Evolutionary conservation across 2,797 vertebrate genomes (phyloP).

Genomic region (Pogonophryne albipinna): DNA sequence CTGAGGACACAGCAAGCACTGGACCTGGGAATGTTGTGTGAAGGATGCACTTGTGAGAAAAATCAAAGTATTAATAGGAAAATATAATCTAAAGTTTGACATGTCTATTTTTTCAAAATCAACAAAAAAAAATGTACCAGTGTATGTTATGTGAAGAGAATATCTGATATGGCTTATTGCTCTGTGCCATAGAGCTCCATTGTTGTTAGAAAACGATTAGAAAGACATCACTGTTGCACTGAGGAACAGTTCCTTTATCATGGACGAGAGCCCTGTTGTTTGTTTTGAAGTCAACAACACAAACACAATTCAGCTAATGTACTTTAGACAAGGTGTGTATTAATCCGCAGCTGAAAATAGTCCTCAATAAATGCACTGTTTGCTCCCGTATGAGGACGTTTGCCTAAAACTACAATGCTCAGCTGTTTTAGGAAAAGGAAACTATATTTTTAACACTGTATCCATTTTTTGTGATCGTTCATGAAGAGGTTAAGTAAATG

Average conservation of each 20-base stretch:
- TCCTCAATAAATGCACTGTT: background rate
- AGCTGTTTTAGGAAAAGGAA: background rate
- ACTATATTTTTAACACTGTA: background rate
- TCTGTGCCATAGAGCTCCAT: background rate
- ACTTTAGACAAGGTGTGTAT: background rate
- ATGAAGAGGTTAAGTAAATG: too few relatives aligned
- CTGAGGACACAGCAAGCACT: slow-evolving; percentile 43
- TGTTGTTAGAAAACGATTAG: background rate
- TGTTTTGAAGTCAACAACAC: background rate
- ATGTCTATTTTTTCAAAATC: background rate
- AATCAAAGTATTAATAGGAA: slow-evolving; percentile 18
- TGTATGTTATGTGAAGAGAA: background rate
- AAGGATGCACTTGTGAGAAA: slow-evolving; percentile 15
- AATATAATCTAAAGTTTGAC: background rate
- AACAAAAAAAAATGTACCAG: background rate
- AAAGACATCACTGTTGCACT: background rate
- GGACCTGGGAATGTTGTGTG: slow-evolving; percentile 32
- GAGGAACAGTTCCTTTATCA: background rate
- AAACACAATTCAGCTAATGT: background rate
- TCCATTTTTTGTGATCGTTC: too few relatives aligned
- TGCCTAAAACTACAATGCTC: background rate
- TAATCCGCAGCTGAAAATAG: background rate
- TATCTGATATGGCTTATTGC: background rate
- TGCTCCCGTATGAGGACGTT: background rate
- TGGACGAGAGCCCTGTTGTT: background rate